A percentile compares a stretch with the other conserved stretches of the same genome.
Conservation (phyloP, 2,888 invertebrate genomes). For the Odontocolon sp. region DNA sequence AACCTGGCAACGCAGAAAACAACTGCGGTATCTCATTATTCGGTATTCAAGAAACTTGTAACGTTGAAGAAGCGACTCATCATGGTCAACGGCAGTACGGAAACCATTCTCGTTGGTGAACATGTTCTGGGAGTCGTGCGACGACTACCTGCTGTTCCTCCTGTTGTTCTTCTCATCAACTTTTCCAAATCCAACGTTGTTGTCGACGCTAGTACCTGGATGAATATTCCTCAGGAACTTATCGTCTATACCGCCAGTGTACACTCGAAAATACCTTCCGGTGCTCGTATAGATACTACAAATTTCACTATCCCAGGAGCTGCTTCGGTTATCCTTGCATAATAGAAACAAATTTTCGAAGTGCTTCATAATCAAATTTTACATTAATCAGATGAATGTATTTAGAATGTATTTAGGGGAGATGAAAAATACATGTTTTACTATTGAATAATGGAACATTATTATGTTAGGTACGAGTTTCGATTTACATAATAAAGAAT, state of each 20-base stretch:
- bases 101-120: slow-evolving; percentile 69
- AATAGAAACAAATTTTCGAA: not conserved
- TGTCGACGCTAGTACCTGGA: slow-evolving; percentile 66
- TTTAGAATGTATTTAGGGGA: too few relatives aligned
- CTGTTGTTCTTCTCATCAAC: slow-evolving; percentile 70
- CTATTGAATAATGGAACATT: too few relatives aligned
- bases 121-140: slow-evolving; percentile 70
- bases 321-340: slow-evolving; percentile 58
- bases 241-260: slow-evolving; percentile 66
- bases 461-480: too few relatives aligned
- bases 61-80: slow-evolving; percentile 81
- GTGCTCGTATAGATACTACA: slow-evolving; percentile 48
- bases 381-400: not conserved
- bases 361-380: not conserved
- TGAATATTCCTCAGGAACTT: slow-evolving; percentile 66
- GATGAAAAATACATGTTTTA: not conserved
- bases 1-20: slow-evolving; percentile 84
- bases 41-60: slow-evolving; percentile 83
- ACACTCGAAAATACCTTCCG: slow-evolving; percentile 56
- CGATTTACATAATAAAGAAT: too few relatives aligned
- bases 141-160: slow-evolving; percentile 24
- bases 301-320: slow-evolving; percentile 52
- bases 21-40: slow-evolving; percentile 82
- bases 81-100: slow-evolving; percentile 79
- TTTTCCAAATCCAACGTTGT: slow-evolving; percentile 54